Percentiles rank a stretch among this genome's conserved stretches.
Conservation (phyloP, 2,888 invertebrate genomes). For the Hypercompe scribonia region DNA sequence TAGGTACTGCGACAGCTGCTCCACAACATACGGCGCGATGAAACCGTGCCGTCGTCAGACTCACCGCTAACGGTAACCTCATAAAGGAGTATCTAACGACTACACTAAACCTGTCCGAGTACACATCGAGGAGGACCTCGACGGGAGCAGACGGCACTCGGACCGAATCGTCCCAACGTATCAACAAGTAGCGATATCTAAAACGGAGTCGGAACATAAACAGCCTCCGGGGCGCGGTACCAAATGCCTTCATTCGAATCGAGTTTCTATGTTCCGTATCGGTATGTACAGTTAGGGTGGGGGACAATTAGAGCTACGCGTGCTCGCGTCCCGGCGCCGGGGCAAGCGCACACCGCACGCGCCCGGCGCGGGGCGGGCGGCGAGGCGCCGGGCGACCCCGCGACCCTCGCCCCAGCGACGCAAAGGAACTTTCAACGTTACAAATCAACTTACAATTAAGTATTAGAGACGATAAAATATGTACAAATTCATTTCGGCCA, state of each 20-base stretch:
- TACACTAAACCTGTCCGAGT: neutral
- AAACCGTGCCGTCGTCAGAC: no score
- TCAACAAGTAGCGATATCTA: neutral
- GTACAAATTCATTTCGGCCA: constrained; percentile 22
- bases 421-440: constrained; percentile 46
- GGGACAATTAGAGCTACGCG: neutral
- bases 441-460: constrained; percentile 18
- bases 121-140: neutral
- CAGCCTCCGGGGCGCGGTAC: neutral
- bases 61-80: neutral
- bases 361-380: no score
- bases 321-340: neutral
- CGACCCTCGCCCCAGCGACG: constrained; percentile 19
- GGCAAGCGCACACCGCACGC: no score
- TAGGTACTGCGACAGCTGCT: neutral
- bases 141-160: neutral
- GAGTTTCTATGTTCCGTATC: neutral
- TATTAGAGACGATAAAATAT: constrained; percentile 37
- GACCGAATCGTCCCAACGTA: neutral
- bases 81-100: neutral
- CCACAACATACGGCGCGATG: neutral
- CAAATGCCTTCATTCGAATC: neutral
- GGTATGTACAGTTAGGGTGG: neutral
- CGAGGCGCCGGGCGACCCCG: neutral
- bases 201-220: neutral